phyloP scores from a whole-genome alignment of 2,113 vertebrate species.

The Arvicanthis niloticus region DNA sequence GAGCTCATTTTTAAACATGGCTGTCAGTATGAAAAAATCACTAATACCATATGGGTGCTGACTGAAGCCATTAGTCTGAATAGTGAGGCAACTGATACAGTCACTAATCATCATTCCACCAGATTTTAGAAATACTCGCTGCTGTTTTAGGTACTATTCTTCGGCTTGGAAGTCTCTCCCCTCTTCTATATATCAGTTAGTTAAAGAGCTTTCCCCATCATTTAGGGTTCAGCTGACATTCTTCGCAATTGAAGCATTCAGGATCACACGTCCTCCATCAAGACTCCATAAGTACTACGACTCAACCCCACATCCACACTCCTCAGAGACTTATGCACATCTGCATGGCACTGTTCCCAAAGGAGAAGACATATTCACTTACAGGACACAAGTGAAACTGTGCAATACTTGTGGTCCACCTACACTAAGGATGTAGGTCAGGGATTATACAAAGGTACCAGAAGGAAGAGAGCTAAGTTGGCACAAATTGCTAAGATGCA shows the following conservation, averaged over 20 bases:
- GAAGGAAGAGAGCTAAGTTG: background rate
- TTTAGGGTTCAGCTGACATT: background rate
- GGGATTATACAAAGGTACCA: background rate
- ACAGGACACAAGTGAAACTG: background rate
- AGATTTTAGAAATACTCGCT: background rate
- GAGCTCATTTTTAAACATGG: background rate
- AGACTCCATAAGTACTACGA: background rate
- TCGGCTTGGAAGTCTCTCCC: background rate
- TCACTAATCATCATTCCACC: background rate
- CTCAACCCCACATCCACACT: background rate
- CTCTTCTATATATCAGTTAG: background rate
- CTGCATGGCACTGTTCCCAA: background rate
- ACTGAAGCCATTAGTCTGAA: background rate
- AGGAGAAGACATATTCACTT: background rate
- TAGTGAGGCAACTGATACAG: background rate
- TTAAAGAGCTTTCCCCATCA: background rate
- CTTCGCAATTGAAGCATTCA: background rate
- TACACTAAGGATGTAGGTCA: background rate
- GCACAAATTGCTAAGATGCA: background rate
- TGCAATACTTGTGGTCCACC: rapidly evolving
- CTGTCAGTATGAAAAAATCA: background rate
- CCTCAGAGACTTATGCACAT: no score
- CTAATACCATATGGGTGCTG: background rate
- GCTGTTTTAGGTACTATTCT: background rate
- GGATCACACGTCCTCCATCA: background rate